These are phyloP conservation scores for Eupithecia subumbrata DNA, from an alignment of 2,888 invertebrate genomes.

Conservation along the genomic window DNA sequence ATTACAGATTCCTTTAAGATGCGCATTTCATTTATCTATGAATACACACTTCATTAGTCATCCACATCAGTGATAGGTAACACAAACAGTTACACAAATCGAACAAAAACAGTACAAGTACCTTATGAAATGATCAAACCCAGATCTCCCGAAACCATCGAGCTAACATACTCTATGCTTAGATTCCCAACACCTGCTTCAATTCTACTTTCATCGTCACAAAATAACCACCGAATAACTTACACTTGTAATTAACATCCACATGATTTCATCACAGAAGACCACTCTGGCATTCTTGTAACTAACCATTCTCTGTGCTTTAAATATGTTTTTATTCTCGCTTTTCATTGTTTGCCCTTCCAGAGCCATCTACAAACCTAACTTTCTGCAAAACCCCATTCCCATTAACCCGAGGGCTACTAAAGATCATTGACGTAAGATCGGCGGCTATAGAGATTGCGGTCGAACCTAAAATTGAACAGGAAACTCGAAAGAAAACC, in stretches of 20 bases:
- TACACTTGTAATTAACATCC: slow-evolving; percentile 9
- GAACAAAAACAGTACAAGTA: background rate
- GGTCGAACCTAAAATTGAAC: slow-evolving; percentile 44
- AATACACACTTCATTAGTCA: slow-evolving; percentile 32
- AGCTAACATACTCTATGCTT: slow-evolving; percentile 27
- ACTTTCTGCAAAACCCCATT: slow-evolving; percentile 72
- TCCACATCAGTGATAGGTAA: slow-evolving; percentile 16
- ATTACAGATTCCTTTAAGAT: slow-evolving; percentile 62
- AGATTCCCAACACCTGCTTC: slow-evolving; percentile 24
- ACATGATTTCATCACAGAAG: slow-evolving; percentile 32
- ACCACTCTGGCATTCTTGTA: slow-evolving; percentile 37
- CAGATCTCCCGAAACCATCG: slow-evolving; percentile 13
- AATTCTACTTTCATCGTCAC: slow-evolving; percentile 20
- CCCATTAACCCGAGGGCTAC: slow-evolving; percentile 76
- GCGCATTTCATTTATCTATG: slow-evolving; percentile 78
- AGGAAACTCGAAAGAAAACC: slow-evolving; percentile 34
- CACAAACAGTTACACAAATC: slow-evolving; percentile 2
- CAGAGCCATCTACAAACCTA: slow-evolving; percentile 69
- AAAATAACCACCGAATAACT: slow-evolving; percentile 12
- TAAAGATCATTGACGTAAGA: slow-evolving; percentile 58
- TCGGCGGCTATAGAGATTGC: slow-evolving; percentile 44
- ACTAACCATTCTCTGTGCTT: slow-evolving; percentile 62
- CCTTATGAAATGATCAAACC: slow-evolving; percentile 15
- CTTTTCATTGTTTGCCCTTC: slow-evolving; percentile 77
- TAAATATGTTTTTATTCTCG: slow-evolving; percentile 65